Evolutionary conservation across 2,888 invertebrate genomes (phyloP), one percentile per base, ranked within the genome.

Genomic region (Ormyrus nitidulus): DNA sequence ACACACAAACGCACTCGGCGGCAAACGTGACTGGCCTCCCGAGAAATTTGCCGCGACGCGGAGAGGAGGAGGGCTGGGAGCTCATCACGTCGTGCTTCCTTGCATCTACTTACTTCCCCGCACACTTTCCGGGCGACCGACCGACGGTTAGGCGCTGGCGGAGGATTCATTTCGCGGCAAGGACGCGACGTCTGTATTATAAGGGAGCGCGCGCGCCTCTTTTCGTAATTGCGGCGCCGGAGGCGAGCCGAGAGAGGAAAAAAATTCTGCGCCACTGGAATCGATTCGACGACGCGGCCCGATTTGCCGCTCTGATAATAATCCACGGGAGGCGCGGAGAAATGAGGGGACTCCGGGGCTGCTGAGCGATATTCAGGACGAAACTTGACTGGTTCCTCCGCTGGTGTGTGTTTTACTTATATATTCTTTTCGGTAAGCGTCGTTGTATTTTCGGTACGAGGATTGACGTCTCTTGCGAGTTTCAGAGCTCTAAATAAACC

Each of bases 81-180:
- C 66, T 66, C 53, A 53, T 66, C 66, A 68, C 53, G 66, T 68
- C 66, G 53, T 68, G 53, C 53, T 9, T 54, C 66, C 34, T 34
- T 54, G 66, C 66, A 68, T 68, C 66, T 53, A 68, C 66, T 68
- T 68, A 53, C 19, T 46, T 64, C n/a, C 64, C 48, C 46, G 46
- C 46, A 46, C 64, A 9, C n/a, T 5, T 8, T 51, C 49, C 49
- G 13, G 8, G 10, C 34, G 34, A 34, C 34, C 34, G 34, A 34
- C 34, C 34, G 34, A 3, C 34, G 34, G 34, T 34, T 34, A 34
- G 34, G 34, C 34, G 34, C 34, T 34, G 34, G 4, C 34, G 53
- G 53, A 51, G 53, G 10, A 51, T 53, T 65, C 65, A 65, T 65
- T 65, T 49, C 49, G 11, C 44, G 64, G 64, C 44, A 19, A 64